Evolutionary conservation across 2,888 invertebrate species (phyloP).

Genomic region (Drymonia ruficornis): DNA sequence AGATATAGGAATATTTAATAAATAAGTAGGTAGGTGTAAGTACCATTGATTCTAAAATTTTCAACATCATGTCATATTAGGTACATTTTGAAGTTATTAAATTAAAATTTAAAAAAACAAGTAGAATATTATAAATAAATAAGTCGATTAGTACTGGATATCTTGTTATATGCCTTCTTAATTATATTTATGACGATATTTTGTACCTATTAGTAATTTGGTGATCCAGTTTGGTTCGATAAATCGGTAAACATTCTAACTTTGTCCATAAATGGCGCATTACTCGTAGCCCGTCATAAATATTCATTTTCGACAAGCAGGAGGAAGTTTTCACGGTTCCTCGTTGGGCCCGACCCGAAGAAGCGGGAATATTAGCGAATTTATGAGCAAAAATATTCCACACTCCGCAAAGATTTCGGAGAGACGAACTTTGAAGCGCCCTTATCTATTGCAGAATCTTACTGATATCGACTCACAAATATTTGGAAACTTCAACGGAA

Average conservation of each 20-base stretch:
- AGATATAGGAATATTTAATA: slow-evolving; percentile 45
- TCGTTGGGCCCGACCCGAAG: slow-evolving; percentile 58
- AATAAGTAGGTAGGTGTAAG: slow-evolving; percentile 16
- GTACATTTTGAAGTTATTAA: background rate
- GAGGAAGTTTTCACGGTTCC: slow-evolving; percentile 75
- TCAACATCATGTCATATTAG: no score
- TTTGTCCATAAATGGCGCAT: slow-evolving; percentile 80
- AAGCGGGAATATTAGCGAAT: slow-evolving; percentile 78
- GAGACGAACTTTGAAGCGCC: slow-evolving; percentile 42
- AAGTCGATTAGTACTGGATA: no score
- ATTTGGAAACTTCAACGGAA: slow-evolving; percentile 12
- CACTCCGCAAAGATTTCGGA: slow-evolving; percentile 53
- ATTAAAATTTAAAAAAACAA: background rate
- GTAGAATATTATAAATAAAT: no score
- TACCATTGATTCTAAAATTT: no score
- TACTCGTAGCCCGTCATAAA: slow-evolving; percentile 79
- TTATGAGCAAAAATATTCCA: slow-evolving; percentile 78
- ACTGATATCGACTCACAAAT: slow-evolving; percentile 21
- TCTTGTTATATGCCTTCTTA: background rate
- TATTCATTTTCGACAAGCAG: slow-evolving; percentile 80
- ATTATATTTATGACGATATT: slow-evolving; percentile 20
- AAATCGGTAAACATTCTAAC: slow-evolving; percentile 75
- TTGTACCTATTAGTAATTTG: slow-evolving; percentile 41
- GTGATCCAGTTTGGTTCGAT: slow-evolving; percentile 64
- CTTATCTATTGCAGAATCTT: slow-evolving; percentile 39